Conservation (phyloP, 1,140 invertebrate species). For the Pseudoatta argentina region DNA sequence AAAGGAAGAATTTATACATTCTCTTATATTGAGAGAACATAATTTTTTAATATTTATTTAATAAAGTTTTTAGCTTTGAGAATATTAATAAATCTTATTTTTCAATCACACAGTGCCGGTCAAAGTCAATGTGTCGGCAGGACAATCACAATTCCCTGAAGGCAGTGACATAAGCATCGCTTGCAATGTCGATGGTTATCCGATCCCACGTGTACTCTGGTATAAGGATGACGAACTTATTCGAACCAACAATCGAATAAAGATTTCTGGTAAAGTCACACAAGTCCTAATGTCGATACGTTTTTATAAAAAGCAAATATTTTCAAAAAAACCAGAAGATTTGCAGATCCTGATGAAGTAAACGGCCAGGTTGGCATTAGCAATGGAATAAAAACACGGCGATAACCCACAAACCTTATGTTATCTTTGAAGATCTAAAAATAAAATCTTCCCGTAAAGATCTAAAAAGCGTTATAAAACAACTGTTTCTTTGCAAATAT, state of each 20-base stretch:
- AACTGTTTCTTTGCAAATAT: not conserved
- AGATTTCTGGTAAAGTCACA: constrained; percentile 87
- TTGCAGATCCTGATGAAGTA: too few species aligned
- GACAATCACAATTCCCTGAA: constrained; percentile 87
- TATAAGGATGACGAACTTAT: constrained; percentile 90
- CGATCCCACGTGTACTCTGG: constrained; percentile 91
- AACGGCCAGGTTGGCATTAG: too few species aligned
- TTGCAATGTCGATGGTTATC: constrained; percentile 93
- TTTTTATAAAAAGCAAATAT: not conserved
- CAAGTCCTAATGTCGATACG: not conserved
- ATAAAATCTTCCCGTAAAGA: too few species aligned
- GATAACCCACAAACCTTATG: too few species aligned
- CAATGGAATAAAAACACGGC: too few species aligned
- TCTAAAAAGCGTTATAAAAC: too few species aligned
- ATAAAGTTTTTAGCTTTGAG: not conserved
- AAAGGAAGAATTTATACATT: not conserved
- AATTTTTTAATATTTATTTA: not conserved
- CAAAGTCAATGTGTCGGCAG: constrained; percentile 87
- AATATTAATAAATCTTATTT: constrained; percentile 4
- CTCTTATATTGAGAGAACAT: not conserved
- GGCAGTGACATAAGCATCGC: constrained; percentile 90
- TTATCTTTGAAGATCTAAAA: too few species aligned
- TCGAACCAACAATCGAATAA: constrained; percentile 85
- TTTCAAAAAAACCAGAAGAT: too few species aligned
- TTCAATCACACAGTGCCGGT: constrained; percentile 87